Base-by-base conservation (phyloP, 2,797 vertebrate genomes). In the Hypotaenidia philippensis region DNA sequence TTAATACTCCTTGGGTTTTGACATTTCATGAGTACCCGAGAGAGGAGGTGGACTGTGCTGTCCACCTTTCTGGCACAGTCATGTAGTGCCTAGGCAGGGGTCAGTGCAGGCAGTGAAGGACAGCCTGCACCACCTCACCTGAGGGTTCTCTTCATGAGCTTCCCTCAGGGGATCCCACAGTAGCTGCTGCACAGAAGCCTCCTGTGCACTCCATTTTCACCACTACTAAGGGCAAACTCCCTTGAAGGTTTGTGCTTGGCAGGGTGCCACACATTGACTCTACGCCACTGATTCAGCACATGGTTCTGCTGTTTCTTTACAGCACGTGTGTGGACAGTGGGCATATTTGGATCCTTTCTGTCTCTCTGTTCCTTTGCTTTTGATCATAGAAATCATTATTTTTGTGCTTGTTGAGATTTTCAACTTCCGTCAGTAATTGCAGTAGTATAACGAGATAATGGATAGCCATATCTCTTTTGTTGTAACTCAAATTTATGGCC, bases 81-180 rank as follows among this genome's bases (percentile, higher is more conserved):
- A 4, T 8, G 1, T 3, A 1, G 10, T 11, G 38, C 21, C 26
- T 74, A 41, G 52, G 34, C 20, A 8, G 11, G 11, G 10, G 10
- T 68, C 14, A 1, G 4, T 13, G 18, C 1, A 32, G 80, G 34
- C 9, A 3, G 22, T 6, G 70, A 18, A 29, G 56, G 44, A 72
- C 36, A 55, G 26, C 31, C 26, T 22, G 41, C 25, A 26, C 25
- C 25, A 22, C 49, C 57, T 38, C 2, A 3, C 2, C 23, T 2
- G 13, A 66, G 60, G 31, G 14, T 6, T 91, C 25, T 69, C 27
- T 79, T 74, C 17, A 6, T 4, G 1, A 31, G 11, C 4, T 45
- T 32, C 29, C 47, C 55, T 29, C 14, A 6, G 36, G 27, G 19
- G 11, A 74, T 31, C 19, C 75, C 41, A 5, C 32, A 55, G n/a